Conservation (phyloP, 2,888 invertebrate genomes). For the Linnaemya tessellans region DNA sequence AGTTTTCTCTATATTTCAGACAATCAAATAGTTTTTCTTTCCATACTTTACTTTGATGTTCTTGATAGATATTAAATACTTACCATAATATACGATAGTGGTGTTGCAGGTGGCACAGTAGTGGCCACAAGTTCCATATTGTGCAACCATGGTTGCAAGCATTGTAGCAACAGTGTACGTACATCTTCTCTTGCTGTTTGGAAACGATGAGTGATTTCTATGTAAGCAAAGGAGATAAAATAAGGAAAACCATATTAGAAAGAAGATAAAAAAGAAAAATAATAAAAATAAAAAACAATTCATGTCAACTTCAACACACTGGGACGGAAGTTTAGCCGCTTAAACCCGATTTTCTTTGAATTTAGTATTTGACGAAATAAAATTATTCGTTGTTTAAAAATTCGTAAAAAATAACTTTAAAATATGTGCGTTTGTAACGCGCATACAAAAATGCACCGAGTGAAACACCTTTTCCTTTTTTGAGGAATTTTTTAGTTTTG, state of each 20-base stretch:
- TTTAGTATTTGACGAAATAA: background rate
- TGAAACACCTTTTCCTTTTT: too few relatives aligned
- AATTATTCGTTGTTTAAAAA: too few relatives aligned
- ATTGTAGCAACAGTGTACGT: conserved; percentile 94
- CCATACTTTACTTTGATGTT: background rate
- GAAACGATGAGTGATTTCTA: conserved; percentile 98
- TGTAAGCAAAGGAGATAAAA: background rate
- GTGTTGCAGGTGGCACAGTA: conserved; percentile 95
- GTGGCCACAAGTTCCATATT: conserved; percentile 99
- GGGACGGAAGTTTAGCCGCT: too few relatives aligned
- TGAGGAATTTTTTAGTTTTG: too few relatives aligned
- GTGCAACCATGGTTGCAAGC: conserved; percentile 97
- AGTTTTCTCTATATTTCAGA: too few relatives aligned
- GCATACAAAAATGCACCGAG: too few relatives aligned
- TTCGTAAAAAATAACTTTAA: too few relatives aligned
- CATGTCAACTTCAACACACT: too few relatives aligned
- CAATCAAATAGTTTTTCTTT: too few relatives aligned
- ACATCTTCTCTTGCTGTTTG: conserved; percentile 98
- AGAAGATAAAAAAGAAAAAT: background rate
- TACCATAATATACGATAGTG: conserved; percentile 93
- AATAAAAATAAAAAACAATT: too few relatives aligned
- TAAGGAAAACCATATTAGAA: background rate
- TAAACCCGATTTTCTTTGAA: background rate
- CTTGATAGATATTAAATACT: conserved; percentile 61
- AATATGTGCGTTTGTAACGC: too few relatives aligned